phyloP scores from a whole-genome alignment of 2,888 invertebrate species.

The Stenichneumon culpator region DNA sequence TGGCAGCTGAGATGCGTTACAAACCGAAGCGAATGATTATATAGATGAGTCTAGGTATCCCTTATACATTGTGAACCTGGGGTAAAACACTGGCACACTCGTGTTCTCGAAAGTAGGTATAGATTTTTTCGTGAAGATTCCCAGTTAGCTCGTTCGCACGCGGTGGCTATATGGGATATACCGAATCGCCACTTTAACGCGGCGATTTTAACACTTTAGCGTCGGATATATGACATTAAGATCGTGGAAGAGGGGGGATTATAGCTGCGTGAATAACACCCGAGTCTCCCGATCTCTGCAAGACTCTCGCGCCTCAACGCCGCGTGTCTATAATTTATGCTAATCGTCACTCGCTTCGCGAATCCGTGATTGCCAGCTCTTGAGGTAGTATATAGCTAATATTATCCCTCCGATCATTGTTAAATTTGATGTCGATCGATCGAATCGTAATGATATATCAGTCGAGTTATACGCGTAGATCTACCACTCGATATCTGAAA shows the following conservation, averaged over 20 bases:
- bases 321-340: slow-evolving; percentile 79
- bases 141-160: slow-evolving; percentile 43
- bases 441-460: slow-evolving; percentile 71
- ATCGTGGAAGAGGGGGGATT: slow-evolving; percentile 67
- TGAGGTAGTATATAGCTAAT: slow-evolving; percentile 11
- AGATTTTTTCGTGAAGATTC: slow-evolving; percentile 46
- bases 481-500: slow-evolving; percentile 7
- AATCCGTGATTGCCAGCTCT: slow-evolving; percentile 67
- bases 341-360: slow-evolving; percentile 76
- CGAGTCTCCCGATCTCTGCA: slow-evolving; percentile 47
- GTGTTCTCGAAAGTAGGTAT: slow-evolving; percentile 42
- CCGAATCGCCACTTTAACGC: slow-evolving; percentile 72
- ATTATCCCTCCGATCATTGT: slow-evolving; percentile 74
- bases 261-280: slow-evolving; percentile 70
- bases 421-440: slow-evolving; percentile 74
- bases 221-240: slow-evolving; percentile 80
- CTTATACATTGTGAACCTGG: slow-evolving; percentile 36
- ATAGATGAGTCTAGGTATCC: slow-evolving; percentile 40
- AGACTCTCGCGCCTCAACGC: slow-evolving; percentile 55
- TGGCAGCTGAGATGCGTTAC: slow-evolving; percentile 65
- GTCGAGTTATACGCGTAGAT: slow-evolving; percentile 25
- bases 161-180: slow-evolving; percentile 44
- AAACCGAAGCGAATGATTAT: slow-evolving; percentile 58
- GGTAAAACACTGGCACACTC: slow-evolving; percentile 35
- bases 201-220: slow-evolving; percentile 80